Evolutionary conservation across 2,888 invertebrate species (phyloP).

Genomic region (Catotricha subobsoleta): DNA sequence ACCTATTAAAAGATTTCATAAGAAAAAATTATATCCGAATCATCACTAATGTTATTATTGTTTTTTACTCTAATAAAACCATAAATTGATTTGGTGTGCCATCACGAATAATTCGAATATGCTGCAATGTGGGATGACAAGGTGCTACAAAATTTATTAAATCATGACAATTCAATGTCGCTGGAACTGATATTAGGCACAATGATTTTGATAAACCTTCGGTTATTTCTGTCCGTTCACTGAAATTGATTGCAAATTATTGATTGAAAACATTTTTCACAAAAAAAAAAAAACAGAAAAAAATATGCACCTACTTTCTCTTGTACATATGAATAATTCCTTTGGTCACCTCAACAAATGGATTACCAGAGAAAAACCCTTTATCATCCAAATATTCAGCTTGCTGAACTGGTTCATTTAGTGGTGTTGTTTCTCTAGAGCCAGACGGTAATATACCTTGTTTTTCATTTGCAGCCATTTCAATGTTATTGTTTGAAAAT

Average conservation of each 20-base stretch:
- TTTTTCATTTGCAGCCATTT: constrained; percentile 20
- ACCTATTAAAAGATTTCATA: constrained; percentile 27
- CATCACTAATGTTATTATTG: constrained; percentile 18
- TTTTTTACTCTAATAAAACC: constrained; percentile 74
- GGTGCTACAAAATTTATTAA: constrained; percentile 86
- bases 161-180: constrained; percentile 82
- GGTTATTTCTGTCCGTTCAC: constrained; percentile 54
- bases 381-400: constrained; percentile 33
- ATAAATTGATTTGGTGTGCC: constrained; percentile 94
- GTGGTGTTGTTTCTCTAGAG: constrained; percentile 36
- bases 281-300: not conserved
- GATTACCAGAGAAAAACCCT: constrained; percentile 88
- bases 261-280: constrained; percentile 6
- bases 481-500: constrained; percentile 45
- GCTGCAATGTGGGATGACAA: constrained; percentile 73
- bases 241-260: constrained; percentile 28
- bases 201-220: constrained; percentile 62
- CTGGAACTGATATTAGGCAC: constrained; percentile 77
- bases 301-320: constrained; percentile 56
- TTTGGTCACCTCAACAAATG: constrained; percentile 88
- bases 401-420: constrained; percentile 15
- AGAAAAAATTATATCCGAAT: not conserved
- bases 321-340: constrained; percentile 95
- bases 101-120: constrained; percentile 79
- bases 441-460: constrained; percentile 42